Percentiles rank a stretch among this genome's conserved stretches.
Evolutionary conservation across 2,797 vertebrate species (phyloP).

Genomic region (Anableps anableps): DNA sequence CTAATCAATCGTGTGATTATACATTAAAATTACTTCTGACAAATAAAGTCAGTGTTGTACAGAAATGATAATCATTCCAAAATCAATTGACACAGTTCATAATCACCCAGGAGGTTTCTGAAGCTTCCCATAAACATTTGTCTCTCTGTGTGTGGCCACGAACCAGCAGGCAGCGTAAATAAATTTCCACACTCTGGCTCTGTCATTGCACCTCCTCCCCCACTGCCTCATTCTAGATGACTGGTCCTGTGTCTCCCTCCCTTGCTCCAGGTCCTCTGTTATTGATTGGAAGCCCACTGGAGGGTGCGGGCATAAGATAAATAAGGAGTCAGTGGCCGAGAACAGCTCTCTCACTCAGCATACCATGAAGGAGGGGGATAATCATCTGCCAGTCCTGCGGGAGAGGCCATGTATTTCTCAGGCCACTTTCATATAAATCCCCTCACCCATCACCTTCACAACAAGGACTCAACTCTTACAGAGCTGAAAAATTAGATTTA

Average conservation of each 20-base stretch:
- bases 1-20: constrained; percentile 45
- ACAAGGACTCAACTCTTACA: not conserved
- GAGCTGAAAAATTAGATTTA: not conserved
- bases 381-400: constrained; percentile 62
- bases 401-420: constrained; percentile 45
- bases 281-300: constrained; percentile 77
- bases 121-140: constrained; percentile 64
- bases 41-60: constrained; percentile 43
- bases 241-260: constrained; percentile 69
- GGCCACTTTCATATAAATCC: constrained; percentile 42
- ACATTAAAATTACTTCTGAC: constrained; percentile 50
- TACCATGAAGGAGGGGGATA: constrained; percentile 65
- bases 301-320: constrained; percentile 74
- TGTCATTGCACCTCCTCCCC: constrained; percentile 59
- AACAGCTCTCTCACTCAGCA: constrained; percentile 66
- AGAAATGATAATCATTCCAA: constrained; percentile 68
- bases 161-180: constrained; percentile 68
- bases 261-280: constrained; percentile 67
- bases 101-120: constrained; percentile 60
- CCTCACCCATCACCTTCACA: constrained; percentile 13
- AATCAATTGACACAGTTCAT: constrained; percentile 64
- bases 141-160: constrained; percentile 69
- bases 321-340: constrained; percentile 77
- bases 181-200: constrained; percentile 64
- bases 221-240: constrained; percentile 48